These are phyloP conservation scores for Penaeus indicus DNA, from an alignment of 1,140 invertebrate species.

Conservation along the genomic window DNA sequence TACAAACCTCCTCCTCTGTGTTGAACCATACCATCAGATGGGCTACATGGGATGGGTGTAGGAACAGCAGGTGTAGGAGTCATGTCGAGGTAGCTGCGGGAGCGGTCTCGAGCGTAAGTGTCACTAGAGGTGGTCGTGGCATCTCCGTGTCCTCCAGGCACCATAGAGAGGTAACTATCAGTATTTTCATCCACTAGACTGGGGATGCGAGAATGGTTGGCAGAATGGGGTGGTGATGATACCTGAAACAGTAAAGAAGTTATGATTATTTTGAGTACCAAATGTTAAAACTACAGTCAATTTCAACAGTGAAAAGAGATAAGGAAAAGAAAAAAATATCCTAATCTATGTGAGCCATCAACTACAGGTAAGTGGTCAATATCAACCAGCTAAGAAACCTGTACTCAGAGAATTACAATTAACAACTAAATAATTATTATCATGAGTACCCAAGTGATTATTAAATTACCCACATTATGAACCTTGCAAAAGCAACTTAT, in stretches of 20 bases:
- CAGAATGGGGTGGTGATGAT: constrained; percentile 52
- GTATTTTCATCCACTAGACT: constrained; percentile 53
- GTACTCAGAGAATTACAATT: too few relatives aligned
- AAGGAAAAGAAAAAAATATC: too few relatives aligned
- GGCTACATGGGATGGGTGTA: constrained; percentile 52
- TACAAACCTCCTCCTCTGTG: neutral
- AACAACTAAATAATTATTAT: too few relatives aligned
- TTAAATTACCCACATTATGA: too few relatives aligned
- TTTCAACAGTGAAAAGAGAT: too few relatives aligned
- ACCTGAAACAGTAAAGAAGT: constrained; percentile 31
- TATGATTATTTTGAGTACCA: neutral
- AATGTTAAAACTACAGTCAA: too few relatives aligned
- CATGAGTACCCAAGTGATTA: too few relatives aligned
- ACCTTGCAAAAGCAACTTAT: too few relatives aligned
- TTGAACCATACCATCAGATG: constrained; percentile 49
- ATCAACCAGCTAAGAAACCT: too few relatives aligned
- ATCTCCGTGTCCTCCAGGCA: constrained; percentile 34
- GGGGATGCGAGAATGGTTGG: constrained; percentile 50
- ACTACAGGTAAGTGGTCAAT: too few relatives aligned
- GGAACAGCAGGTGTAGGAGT: constrained; percentile 52
- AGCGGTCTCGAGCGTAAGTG: neutral
- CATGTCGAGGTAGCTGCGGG: constrained; percentile 48
- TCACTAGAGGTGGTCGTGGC: neutral
- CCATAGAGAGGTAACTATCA: constrained; percentile 48
- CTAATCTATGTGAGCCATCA: too few relatives aligned